A percentile compares a stretch with the other conserved stretches of the same genome.
These are phyloP conservation scores for Dioctria linearis DNA, from an alignment of 2,888 invertebrate genomes.

Conservation along the genomic window DNA sequence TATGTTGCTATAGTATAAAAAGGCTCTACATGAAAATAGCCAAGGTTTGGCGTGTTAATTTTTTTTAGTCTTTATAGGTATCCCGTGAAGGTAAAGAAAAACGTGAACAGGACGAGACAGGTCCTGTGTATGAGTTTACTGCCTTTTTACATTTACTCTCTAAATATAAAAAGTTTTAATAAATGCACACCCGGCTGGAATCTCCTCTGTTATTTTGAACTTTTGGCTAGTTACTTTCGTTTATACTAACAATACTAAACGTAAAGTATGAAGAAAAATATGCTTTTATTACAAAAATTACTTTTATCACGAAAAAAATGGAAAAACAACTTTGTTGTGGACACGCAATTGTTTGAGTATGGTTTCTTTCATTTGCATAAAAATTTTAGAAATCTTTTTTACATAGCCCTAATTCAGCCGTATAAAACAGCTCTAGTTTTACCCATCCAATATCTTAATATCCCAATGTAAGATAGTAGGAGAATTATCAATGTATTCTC, in stretches of 20 bases:
- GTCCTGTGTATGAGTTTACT: neutral
- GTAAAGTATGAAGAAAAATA: constrained; percentile 39
- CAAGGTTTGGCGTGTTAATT: neutral
- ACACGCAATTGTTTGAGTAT: constrained; percentile 18
- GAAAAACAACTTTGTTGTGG: neutral
- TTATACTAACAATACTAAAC: constrained; percentile 27
- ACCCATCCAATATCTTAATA: no score
- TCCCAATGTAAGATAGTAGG: no score
- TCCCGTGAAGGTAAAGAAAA: neutral
- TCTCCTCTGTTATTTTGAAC: constrained; percentile 28
- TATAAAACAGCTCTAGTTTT: no score
- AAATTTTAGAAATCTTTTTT: no score
- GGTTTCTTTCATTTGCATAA: no score
- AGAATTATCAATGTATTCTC: no score
- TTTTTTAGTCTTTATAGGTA: neutral
- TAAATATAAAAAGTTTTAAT: constrained; percentile 36
- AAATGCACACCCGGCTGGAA: constrained; percentile 36
- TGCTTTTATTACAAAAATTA: constrained; percentile 28
- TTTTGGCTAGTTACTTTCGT: constrained; percentile 30
- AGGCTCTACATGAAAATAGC: neutral
- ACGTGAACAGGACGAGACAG: neutral
- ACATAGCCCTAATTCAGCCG: no score
- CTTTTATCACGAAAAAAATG: constrained; percentile 35
- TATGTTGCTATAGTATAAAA: constrained; percentile 16
- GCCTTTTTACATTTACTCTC: constrained; percentile 9